Base-by-base conservation (phyloP, 2,113 vertebrate species). In the Pedetes capensis region DNA sequence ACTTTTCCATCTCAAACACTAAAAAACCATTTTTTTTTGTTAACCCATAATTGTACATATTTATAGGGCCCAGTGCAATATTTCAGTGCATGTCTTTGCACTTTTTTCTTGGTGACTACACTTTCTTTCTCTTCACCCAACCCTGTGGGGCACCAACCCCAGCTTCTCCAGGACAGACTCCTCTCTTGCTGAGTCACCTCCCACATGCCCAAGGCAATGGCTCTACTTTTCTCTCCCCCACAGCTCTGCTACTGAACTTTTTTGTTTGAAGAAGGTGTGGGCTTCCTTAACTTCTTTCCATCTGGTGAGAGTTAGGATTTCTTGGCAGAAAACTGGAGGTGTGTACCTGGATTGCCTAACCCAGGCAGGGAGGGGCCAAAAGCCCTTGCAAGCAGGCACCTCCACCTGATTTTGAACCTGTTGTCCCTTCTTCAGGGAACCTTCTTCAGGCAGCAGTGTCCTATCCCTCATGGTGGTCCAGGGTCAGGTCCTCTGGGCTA, bases 241-340 rank as follows among this genome's bases (percentile, higher is more conserved):
- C 23, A 13, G 76, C 61, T 84, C 44, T 81, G 59, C 69, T 49
- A 8, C 37, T 0, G 23, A 90, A 76, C 37, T 92, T 85, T 92
- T 85, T 88, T 82, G 87, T 44, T 69, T 64, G 59, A 51, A 78
- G 78, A 74, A n/a, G 32, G 42, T 42, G 89, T 79, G 55, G 82
- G 61, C 32, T 39, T 49, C 20, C 66, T 17, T 95, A 66, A 76
- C 55, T 92, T 78, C 55, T 37, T 51, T n/a, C 69, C 14, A 0
- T 55, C 37, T 87, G 32, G 49, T 75, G 42, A 42, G 96, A 82
- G 75, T 93, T 47, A 8, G 59, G 42, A 10, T 44, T 81, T 89
- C 92, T 94, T 92, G 49, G 84, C 81, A 69, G 55, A 42, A 85
- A 49, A 25, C 53, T 47, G 74, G 53, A 51, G 37, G n/a, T 34